Percentiles rank a stretch among this genome's conserved stretches.
Conservation (phyloP, 2,888 invertebrate species). For the Coleophora flavipennella region DNA sequence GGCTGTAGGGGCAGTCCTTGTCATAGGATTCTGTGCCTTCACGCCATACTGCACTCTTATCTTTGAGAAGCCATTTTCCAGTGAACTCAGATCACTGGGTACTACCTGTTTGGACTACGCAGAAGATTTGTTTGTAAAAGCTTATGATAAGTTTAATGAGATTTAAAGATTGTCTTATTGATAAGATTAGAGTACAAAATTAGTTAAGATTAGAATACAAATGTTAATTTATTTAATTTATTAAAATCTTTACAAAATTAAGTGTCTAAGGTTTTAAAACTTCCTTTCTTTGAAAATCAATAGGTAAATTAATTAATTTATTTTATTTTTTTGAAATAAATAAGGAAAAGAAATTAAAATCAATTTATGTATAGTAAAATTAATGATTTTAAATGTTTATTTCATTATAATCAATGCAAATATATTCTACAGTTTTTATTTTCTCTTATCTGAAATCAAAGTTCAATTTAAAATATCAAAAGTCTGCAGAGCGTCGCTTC, state of each 20-base stretch:
- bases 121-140: slow-evolving; percentile 20
- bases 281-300: too few species aligned
- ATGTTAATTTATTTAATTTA: slow-evolving; percentile 7
- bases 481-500: slow-evolving; percentile 25
- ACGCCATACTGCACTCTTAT: slow-evolving; percentile 68
- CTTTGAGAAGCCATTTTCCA: slow-evolving; percentile 43
- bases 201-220: background rate
- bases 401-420: too few species aligned
- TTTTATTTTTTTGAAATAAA: too few species aligned
- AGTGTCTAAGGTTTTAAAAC: too few species aligned
- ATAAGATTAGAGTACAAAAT: background rate
- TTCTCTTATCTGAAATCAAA: too few species aligned
- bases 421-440: too few species aligned
- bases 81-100: slow-evolving; percentile 39
- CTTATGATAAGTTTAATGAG: slow-evolving; percentile 21
- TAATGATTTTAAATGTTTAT: too few species aligned
- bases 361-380: slow-evolving; percentile 15
- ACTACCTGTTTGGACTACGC: slow-evolving; percentile 33
- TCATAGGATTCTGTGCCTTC: slow-evolving; percentile 66
- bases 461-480: too few species aligned
- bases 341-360: too few species aligned
- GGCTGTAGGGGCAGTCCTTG: slow-evolving; percentile 40
- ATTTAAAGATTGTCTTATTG: too few species aligned
- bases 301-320: too few species aligned
- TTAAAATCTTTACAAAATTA: slow-evolving; percentile 1